These are phyloP conservation scores for Uropsilus gracilis DNA, from an alignment of 2,113 vertebrate genomes.

Conservation along the genomic window DNA sequence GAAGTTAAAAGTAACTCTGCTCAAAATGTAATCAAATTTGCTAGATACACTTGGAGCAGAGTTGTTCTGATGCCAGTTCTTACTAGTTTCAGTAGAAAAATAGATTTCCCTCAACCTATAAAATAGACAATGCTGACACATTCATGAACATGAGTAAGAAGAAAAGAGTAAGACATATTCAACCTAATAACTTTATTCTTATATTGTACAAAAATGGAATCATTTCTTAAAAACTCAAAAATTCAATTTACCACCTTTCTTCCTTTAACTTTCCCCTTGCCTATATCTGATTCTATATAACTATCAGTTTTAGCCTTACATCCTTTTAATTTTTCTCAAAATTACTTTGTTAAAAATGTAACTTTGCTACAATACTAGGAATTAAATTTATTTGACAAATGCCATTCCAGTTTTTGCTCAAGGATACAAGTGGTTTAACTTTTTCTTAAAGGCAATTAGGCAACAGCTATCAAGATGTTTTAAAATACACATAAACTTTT, in stretches of 20 bases:
- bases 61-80: constrained; percentile 8
- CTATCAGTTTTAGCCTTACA: not conserved
- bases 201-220: not conserved
- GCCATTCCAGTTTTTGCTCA: not conserved
- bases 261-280: not conserved
- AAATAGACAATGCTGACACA: too few relatives aligned
- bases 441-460: too few relatives aligned
- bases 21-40: constrained; percentile 30
- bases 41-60: not conserved
- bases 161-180: too few relatives aligned
- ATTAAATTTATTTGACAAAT: not conserved
- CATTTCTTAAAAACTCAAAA: constrained; percentile 30
- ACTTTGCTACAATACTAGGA: constrained; percentile 19
- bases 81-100: not conserved
- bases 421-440: too few relatives aligned
- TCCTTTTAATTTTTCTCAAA: not conserved
- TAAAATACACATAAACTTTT: too few relatives aligned
- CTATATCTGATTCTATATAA: not conserved
- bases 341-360: constrained; percentile 20
- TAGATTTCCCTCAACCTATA: not conserved
- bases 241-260: constrained; percentile 8
- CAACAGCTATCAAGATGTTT: too few relatives aligned
- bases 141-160: too few relatives aligned
- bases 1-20: constrained; percentile 35
- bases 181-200: constrained; percentile 6